phyloP scores from a whole-genome alignment of 2,797 vertebrate genomes.

The Chromobotia macracanthus region DNA sequence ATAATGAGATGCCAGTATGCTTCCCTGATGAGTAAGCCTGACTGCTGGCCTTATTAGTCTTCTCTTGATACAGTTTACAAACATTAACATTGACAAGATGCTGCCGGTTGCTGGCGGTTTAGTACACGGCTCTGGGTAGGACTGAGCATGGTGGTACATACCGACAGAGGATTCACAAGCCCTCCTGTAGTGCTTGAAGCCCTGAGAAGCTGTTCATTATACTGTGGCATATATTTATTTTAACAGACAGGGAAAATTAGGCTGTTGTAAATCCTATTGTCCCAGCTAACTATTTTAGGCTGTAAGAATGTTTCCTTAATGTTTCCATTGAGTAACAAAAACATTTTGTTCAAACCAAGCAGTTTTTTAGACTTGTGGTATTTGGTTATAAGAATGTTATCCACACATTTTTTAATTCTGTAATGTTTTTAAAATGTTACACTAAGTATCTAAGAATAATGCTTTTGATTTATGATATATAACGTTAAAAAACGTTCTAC shows the following conservation, averaged over 20 bases:
- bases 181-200: constrained; percentile 50
- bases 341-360: too few species aligned
- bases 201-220: constrained; percentile 66
- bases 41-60: constrained; percentile 75
- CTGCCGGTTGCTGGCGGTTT: constrained; percentile 25
- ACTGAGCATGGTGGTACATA: constrained; percentile 56
- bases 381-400: too few species aligned
- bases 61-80: constrained; percentile 72
- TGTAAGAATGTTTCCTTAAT: too few species aligned
- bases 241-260: constrained; percentile 55
- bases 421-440: too few species aligned
- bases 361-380: too few species aligned
- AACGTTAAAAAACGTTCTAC: too few species aligned
- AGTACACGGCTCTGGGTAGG: not conserved
- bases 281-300: too few species aligned
- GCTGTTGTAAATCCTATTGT: not conserved
- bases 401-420: too few species aligned
- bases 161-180: constrained; percentile 8
- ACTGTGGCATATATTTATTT: constrained; percentile 54
- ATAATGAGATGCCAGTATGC: constrained; percentile 76
- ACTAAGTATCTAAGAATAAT: too few species aligned
- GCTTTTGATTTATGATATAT: too few species aligned
- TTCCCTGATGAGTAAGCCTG: constrained; percentile 63
- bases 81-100: constrained; percentile 63
- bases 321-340: too few species aligned